Conservation (phyloP, 2,797 vertebrate genomes). For the Sebastes jordani region DNA sequence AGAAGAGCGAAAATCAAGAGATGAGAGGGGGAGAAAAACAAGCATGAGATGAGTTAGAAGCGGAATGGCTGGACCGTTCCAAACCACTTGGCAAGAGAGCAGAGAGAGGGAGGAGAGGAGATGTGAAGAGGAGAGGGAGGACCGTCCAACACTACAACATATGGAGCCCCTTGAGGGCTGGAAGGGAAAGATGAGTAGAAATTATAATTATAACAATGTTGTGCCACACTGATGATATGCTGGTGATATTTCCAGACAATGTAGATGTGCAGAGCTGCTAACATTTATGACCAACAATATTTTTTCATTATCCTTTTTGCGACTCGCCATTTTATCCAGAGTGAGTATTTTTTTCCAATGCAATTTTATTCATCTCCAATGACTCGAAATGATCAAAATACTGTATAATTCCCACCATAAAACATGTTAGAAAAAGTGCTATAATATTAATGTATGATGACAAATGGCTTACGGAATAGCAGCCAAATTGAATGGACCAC, state of each 20-base stretch:
- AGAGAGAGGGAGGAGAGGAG: constrained; percentile 43
- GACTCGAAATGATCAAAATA: not conserved
- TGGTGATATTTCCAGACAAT: constrained; percentile 46
- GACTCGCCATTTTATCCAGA: not conserved
- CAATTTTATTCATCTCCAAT: not conserved
- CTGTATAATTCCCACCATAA: not conserved
- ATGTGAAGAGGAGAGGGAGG: constrained; percentile 40
- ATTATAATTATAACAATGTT: constrained; percentile 68
- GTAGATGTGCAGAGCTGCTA: constrained; percentile 14
- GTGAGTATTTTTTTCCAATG: not conserved
- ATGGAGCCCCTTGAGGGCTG: constrained; percentile 62
- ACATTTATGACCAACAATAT: constrained; percentile 19
- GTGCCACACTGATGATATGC: constrained; percentile 40
- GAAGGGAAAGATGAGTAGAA: constrained; percentile 45
- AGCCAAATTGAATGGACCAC: not conserved
- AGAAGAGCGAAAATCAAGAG: not conserved
- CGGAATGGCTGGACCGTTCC: constrained; percentile 24
- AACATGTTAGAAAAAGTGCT: not conserved
- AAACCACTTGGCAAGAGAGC: constrained; percentile 57
- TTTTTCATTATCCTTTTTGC: constrained; percentile 20
- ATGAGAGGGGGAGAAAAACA: constrained; percentile 24
- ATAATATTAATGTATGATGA: not conserved
- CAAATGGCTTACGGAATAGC: not conserved
- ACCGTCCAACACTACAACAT: constrained; percentile 60
- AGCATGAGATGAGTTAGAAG: constrained; percentile 35